These are phyloP conservation scores for Therioaphis trifolii DNA, from an alignment of 2,888 invertebrate genomes.

Conservation along the genomic window DNA sequence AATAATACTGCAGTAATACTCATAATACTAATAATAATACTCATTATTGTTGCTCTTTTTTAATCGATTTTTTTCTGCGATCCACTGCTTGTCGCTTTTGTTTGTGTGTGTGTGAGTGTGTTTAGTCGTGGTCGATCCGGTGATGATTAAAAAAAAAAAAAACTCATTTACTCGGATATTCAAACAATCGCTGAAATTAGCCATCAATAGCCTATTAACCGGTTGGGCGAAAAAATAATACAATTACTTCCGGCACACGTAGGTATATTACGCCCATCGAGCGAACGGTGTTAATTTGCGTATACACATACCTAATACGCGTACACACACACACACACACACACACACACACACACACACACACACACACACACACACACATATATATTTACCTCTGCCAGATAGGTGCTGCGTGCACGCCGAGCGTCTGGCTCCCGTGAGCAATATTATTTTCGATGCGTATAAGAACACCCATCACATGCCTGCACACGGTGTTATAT, in stretches of 20 bases:
- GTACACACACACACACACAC: no score
- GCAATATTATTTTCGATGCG: slow-evolving; percentile 27
- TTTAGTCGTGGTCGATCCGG: no score
- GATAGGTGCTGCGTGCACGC: background rate
- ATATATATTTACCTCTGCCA: no score
- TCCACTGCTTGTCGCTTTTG: no score
- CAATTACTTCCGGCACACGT: slow-evolving; percentile 40
- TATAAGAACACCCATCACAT: background rate
- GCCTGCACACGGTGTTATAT: background rate
- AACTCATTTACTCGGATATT: slow-evolving; percentile 23
- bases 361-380: no score
- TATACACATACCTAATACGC: no score
- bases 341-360: no score
- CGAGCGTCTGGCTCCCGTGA: slow-evolving; percentile 43
- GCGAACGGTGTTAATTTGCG: slow-evolving; percentile 47
- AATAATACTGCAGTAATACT: no score
- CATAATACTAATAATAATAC: no score
- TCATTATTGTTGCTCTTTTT: no score
- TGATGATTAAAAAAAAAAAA: background rate
- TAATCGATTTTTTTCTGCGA: no score
- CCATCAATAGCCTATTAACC: slow-evolving; percentile 43
- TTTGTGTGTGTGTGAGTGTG: no score
- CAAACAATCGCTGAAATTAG: slow-evolving; percentile 38
- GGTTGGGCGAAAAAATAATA: slow-evolving; percentile 33
- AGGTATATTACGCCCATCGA: slow-evolving; percentile 23